Base-by-base conservation (phyloP, 2,113 vertebrate genomes). In the Opisthocomus hoazin region DNA sequence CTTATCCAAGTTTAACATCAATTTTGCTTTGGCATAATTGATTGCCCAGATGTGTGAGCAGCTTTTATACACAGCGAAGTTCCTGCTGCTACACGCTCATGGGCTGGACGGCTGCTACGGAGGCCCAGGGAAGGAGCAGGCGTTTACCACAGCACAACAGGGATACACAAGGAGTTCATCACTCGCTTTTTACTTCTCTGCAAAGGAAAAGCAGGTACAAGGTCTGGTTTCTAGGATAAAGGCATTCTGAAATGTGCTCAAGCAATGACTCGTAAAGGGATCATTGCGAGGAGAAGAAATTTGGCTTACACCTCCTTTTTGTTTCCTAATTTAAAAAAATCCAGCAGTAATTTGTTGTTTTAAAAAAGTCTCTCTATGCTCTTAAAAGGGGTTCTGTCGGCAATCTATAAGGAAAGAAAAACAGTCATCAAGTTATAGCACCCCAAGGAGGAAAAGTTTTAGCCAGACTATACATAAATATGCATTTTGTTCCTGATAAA, bases 11-110 rank as follows among this genome's bases (percentile, higher is more conserved):
- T 89, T 88, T 64, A 90, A 24, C 73, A 93, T 81, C 69, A 78
- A 45, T 92, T 90, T 82, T 71, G 41, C 70, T 82, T 58, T 4
- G 65, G 80, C 36, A 15, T 89, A 92, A 95, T 94, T 94, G 93
- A 86, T 94, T 58, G 70, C 68, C 93, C 94, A 97, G 92, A 93
- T 96, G 92, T 54, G 71, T n/a, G 54, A 93, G 78, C 46, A 86
- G 46, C 51, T 53, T 83, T 58, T 66, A 74, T 58, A 36, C 8
- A 43, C 58, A 46, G 70, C 1, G 1, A 66, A 82, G 66, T 34
- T 87, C 71, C 82, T 63, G 70, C 78, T 64, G 77, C 94, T 79
- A 5, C 24, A 13, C 0, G 3, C 83, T 70, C 17, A 27, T 2
- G 7, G 89, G 80, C 86, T 84, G 80, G 57, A 23, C 58, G 22